A percentile compares a stretch with the other conserved stretches of the same genome.
These are phyloP conservation scores for Eriocheir sinensis DNA, from an alignment of 1,140 invertebrate species.

Conservation along the genomic window DNA sequence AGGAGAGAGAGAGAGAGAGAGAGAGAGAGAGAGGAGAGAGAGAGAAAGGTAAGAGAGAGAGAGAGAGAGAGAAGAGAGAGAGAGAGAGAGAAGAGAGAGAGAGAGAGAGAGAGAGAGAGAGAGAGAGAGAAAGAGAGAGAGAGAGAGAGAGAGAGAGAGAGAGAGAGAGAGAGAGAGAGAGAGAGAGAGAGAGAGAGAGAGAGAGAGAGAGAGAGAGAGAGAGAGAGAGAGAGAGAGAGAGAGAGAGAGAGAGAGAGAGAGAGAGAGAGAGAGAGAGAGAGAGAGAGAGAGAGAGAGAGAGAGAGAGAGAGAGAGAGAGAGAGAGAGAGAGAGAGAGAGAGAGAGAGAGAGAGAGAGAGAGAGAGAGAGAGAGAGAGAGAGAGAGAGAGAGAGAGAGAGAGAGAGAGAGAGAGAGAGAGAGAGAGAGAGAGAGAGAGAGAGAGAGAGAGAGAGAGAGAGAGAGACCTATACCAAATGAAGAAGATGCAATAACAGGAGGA, in stretches of 20 bases:
- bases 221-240: conserved; percentile 38
- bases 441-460: too few species aligned
- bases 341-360: too few species aligned
- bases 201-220: too few species aligned
- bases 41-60: not conserved
- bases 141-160: too few species aligned
- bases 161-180: too few species aligned
- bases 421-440: not conserved
- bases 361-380: not conserved
- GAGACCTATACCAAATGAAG: too few species aligned
- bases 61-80: not conserved
- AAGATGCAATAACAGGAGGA: too few species aligned
- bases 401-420: too few species aligned
- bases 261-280: conserved; percentile 75
- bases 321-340: not conserved
- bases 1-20: not conserved
- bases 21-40: not conserved
- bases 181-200: too few species aligned
- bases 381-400: too few species aligned
- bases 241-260: conserved; percentile 45
- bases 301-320: conserved; percentile 43
- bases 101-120: too few species aligned
- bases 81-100: not conserved
- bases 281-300: conserved; percentile 59
- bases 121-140: too few species aligned